These are phyloP conservation scores for Nerophis ophidion DNA, from an alignment of 2,113 vertebrate genomes.

Conservation along the genomic window DNA sequence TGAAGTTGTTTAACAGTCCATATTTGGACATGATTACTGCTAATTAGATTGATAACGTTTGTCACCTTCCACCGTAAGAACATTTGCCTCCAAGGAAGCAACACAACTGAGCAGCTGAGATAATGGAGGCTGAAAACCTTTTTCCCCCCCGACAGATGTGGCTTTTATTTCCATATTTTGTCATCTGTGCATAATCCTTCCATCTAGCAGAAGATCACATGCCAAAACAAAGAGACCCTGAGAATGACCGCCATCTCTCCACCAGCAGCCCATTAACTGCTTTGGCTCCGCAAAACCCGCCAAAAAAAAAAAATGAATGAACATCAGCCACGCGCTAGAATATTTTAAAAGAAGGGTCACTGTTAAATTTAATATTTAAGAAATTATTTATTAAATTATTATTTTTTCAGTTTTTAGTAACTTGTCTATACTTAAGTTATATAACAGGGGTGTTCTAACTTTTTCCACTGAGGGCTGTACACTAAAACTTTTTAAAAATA, in stretches of 20 bases:
- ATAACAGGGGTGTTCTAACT: too few species aligned
- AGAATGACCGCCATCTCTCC: conserved; percentile 55
- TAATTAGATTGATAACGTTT: conserved; percentile 11
- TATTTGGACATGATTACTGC: background rate
- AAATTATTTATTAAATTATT: too few species aligned
- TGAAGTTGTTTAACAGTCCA: background rate
- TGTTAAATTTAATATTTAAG: too few species aligned
- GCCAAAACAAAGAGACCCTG: conserved; percentile 65
- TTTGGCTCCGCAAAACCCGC: conserved; percentile 38
- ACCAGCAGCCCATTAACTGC: conserved; percentile 47
- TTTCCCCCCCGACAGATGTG: conserved; percentile 60
- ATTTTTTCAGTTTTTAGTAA: too few species aligned
- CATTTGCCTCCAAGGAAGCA: conserved; percentile 31
- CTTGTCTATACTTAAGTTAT: too few species aligned
- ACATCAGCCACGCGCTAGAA: background rate
- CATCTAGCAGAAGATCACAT: conserved; percentile 52
- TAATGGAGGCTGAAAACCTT: conserved; percentile 55
- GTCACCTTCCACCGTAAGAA: conserved; percentile 16
- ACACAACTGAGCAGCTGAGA: conserved; percentile 9
- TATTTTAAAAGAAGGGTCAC: too few species aligned
- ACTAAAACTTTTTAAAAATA: too few species aligned
- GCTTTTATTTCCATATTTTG: conserved; percentile 66
- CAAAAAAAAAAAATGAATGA: conserved; percentile 26
- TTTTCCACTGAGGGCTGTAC: too few species aligned
- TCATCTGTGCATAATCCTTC: conserved; percentile 64